Base-by-base conservation (phyloP, 2,888 invertebrate genomes). In the Campaea margaritaria region DNA sequence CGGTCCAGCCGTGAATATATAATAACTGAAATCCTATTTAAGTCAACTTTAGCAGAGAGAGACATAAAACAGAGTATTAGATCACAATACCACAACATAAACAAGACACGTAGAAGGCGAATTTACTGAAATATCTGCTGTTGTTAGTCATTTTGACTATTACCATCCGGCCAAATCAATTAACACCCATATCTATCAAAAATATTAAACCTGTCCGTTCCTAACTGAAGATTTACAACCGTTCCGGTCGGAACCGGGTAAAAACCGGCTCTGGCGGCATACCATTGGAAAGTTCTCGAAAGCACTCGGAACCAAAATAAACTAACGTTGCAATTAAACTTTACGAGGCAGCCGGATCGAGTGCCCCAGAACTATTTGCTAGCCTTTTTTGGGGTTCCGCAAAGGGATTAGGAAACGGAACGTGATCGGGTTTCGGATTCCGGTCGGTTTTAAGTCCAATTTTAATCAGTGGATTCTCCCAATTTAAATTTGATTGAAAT, bases 251-350 rank as follows among this genome's bases (percentile, higher is more conserved):
- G 28, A 15, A 21, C 16, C 8, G 5, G 11, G 43, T 34, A 42
- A 51, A 43, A 51, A 43, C 21, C 13, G 9, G 31, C 12, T 11
- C 12, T 14, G 11, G 13, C 15, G 36, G 53, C 39, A 49, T 49
- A 45, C 49, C 41, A 39, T 45, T 15, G 31, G 67, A 72, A 69
- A 58, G 65, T 72, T 69, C 64, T 64, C 49, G 58, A 61, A 31
- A 44, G 21, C 49, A 54, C 49, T 45, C 58, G 7, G 64, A 64
- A 68, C 66, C 67, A 73, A 78, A 82, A 82, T 76, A 79, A 79
- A 79, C 74, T 69, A 75, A 74, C 72, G 74, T 75, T 73, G 79
- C 78, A 81, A 79, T 82, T 81, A 81, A 81, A 80, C 72, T 82
- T 76, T 70, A 75, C 72, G 73, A 60, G 62, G 50, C 60, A 52